Conservation (phyloP, 2,797 vertebrate species). For the Mormyrus proboscirostris region DNA sequence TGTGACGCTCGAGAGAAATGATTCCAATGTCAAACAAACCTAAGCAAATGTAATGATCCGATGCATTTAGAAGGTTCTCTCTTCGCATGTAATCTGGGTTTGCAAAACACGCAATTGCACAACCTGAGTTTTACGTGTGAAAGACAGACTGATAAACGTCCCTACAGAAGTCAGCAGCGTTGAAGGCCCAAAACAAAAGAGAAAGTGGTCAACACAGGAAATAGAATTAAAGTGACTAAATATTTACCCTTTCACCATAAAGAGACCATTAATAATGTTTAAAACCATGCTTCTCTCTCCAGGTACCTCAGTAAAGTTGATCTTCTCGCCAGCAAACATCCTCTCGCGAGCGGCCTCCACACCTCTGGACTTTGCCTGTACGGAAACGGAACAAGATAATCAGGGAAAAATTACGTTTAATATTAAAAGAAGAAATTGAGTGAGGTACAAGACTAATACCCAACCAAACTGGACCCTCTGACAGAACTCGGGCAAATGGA, state of each 20-base stretch:
- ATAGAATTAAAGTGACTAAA: neutral
- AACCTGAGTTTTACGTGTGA: neutral
- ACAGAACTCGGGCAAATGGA: neutral
- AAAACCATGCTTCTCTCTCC: neutral
- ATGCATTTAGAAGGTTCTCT: neutral
- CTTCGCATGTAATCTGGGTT: neutral
- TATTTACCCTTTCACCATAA: neutral
- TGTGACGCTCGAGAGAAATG: neutral
- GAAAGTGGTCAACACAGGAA: neutral
- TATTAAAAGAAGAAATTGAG: neutral
- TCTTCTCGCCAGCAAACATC: slow-evolving; percentile 91
- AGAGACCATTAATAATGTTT: neutral
- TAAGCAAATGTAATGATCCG: neutral
- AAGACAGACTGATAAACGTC: neutral
- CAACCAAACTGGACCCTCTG: neutral
- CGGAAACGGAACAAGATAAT: neutral
- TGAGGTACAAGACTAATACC: neutral
- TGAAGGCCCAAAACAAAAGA: neutral
- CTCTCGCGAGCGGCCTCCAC: slow-evolving; percentile 77
- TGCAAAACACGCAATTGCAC: neutral
- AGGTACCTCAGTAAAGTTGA: slow-evolving; percentile 93
- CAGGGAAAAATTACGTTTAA: neutral
- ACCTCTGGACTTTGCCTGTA: slow-evolving; percentile 81
- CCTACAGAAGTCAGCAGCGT: neutral
- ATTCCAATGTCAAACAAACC: neutral